Conservation (phyloP, 2,797 vertebrate species). For the Florisuga fusca region DNA sequence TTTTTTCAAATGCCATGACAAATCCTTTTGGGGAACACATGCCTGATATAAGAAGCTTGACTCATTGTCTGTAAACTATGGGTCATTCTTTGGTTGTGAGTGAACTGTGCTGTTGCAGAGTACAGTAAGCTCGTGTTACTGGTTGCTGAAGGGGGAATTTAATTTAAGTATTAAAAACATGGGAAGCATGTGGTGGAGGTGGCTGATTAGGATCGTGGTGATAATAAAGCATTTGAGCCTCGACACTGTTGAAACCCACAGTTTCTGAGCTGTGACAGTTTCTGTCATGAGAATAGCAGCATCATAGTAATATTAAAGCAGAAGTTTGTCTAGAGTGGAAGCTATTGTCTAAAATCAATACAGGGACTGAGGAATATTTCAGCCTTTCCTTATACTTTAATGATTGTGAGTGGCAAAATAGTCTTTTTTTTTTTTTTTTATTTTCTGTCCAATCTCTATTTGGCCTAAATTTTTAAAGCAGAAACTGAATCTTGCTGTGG, state of each 20-base stretch:
- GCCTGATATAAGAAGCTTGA: not conserved
- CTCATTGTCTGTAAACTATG: not conserved
- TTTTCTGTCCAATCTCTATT: not conserved
- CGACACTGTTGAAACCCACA: not conserved
- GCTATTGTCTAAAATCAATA: not conserved
- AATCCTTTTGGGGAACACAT: slow-evolving; percentile 18
- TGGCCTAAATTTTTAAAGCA: not conserved
- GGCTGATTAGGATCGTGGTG: not conserved
- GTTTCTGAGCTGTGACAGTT: not conserved
- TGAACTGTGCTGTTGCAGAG: not conserved
- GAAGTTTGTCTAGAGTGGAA: not conserved
- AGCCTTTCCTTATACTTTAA: not conserved
- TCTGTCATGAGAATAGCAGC: not conserved
- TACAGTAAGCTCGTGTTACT: not conserved
- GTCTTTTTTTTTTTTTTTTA: not conserved
- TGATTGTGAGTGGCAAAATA: not conserved
- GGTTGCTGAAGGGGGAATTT: not conserved
- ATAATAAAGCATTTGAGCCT: not conserved
- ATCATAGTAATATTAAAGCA: not conserved
- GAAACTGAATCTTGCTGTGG: not conserved
- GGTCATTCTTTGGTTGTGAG: slow-evolving; percentile 25
- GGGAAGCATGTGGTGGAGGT: slow-evolving; percentile 5
- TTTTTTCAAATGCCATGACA: not conserved
- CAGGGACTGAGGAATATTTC: not conserved
- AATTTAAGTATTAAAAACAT: slow-evolving; percentile 11